A percentile compares a stretch with the other conserved stretches of the same genome.
phyloP scores from a whole-genome alignment of 1,140 invertebrate genomes.

The Idris sp. region DNA sequence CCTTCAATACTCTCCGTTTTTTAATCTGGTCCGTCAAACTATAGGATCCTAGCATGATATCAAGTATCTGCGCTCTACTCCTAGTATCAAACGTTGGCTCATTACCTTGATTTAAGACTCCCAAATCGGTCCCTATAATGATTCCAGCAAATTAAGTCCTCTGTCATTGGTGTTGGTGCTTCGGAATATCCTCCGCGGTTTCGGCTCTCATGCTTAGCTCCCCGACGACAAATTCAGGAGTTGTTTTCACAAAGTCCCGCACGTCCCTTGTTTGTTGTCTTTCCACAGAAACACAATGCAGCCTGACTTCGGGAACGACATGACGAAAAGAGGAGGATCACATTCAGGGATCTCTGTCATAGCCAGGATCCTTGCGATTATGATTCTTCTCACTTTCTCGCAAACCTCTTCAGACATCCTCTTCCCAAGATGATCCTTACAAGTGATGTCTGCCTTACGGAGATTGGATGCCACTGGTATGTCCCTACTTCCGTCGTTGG shows the following conservation, averaged over 20 bases:
- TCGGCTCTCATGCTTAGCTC: no score
- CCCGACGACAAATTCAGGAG: background rate
- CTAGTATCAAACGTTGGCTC: conserved; percentile 11
- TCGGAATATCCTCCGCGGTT: background rate
- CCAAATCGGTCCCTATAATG: background rate
- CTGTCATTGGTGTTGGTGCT: background rate
- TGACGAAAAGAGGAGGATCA: background rate
- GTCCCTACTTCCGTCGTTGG: no score
- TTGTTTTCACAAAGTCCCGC: background rate
- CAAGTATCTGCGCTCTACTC: background rate
- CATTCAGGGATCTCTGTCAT: background rate
- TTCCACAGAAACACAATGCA: background rate
- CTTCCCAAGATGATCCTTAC: background rate
- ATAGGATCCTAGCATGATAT: no score
- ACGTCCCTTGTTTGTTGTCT: background rate
- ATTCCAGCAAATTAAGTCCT: background rate
- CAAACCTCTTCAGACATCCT: background rate
- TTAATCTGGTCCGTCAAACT: background rate
- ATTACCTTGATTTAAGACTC: background rate
- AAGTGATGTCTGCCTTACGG: background rate
- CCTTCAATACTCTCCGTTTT: background rate
- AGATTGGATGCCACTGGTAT: background rate
- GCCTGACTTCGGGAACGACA: background rate
- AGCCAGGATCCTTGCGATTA: background rate
- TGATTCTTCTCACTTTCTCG: background rate